Base-by-base conservation (phyloP, 2,888 invertebrate species). In the Aporophyla lueneburgensis region DNA sequence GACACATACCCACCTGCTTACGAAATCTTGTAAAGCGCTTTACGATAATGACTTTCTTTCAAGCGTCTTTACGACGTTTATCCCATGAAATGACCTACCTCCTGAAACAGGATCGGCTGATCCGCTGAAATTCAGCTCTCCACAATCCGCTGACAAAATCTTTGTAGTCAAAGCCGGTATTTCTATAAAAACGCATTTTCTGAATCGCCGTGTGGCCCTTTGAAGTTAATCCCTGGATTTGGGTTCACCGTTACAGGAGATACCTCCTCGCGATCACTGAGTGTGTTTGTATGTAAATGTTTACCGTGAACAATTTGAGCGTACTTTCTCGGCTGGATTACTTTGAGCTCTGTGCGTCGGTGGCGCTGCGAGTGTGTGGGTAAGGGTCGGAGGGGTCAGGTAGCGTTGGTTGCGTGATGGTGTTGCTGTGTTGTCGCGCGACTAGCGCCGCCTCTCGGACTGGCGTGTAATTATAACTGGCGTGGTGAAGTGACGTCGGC, bases 111-210 rank as follows among this genome's bases (percentile, higher is more conserved):
- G 93, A 94, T 94, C 90, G 87, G 86, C 91, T 93, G 90, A 93
- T 87, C 92, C 89, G 80, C 87, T 83, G 80, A 91, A 93, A 92
- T 93, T 93, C 90, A 90, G 88, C 91, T 90, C 91, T 89, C 90
- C 90, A 78, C 92, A 90, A 93, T 93, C 90, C 92, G 93, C 94
- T 94, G 94, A 94, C 94, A 91, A 92, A 94, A 93, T 94, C 93
- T 93, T 92, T 91, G 91, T 93, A 93, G 91, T 93, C 94, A 94
- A 94, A 95, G 94, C 90, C 88, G 90, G 92, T 94, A 94, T 95
- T 95, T 94, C 93, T 94, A 94, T 95, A 95, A 96, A 95, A 95
- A 96, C 94, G 94, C 95, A 95, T 95, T 95, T 95, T 94, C 93
- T 81, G 93, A 94, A 95, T 94, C 92, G 93, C 93, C 91, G 89